A percentile compares a stretch with the other conserved stretches of the same genome.
Conservation (phyloP, 1,140 invertebrate genomes). For the Drosophila melanogaster region Release_6_plus_ISO1_MT NT_037436.4:20987001-20987500, state of each 20-base stretch:
- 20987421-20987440: conserved; percentile 16
- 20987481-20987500: conserved; percentile 26
- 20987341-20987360: conserved; percentile 30
- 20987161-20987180: no score
- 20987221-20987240: no score
- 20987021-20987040: no score
- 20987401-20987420: conserved; percentile 49
- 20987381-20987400: conserved; percentile 82
- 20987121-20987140: no score
- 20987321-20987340: conserved; percentile 12
- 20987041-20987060: no score
- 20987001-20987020: not conserved
- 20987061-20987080: no score
- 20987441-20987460: not conserved
- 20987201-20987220: no score
- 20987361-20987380: conserved; percentile 80
- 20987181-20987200: no score
- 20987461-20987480: not conserved
- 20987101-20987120: no score
- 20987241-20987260: no score
- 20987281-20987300: not conserved
- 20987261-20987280: not conserved
- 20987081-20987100: no score
- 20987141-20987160: no score
- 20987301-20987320: conserved; percentile 10